phyloP scores from a whole-genome alignment of 1,140 invertebrate genomes.

The Halesus radiatus region DNA sequence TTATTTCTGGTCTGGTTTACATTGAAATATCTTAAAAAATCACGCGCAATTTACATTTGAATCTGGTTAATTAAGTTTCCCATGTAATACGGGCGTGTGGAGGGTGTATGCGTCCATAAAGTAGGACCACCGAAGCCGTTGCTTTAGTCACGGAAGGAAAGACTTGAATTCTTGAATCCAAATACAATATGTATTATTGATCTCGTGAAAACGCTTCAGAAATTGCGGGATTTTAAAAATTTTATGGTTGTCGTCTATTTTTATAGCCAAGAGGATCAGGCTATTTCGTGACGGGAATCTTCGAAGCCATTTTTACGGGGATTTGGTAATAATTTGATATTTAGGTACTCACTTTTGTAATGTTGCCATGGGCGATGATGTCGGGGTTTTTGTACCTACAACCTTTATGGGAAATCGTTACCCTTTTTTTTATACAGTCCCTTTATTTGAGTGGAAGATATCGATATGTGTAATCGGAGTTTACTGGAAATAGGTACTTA shows the following conservation, averaged over 20 bases:
- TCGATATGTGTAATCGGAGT: no score
- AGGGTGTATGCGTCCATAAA: constrained; percentile 10
- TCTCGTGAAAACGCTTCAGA: constrained; percentile 43
- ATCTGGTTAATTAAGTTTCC: no score
- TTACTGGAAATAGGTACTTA: no score
- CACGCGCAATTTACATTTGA: no score
- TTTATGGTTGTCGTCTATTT: constrained; percentile 54
- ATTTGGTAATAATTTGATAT: constrained; percentile 41
- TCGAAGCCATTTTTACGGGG: constrained; percentile 50
- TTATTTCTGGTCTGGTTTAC: no score
- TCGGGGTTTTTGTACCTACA: not conserved
- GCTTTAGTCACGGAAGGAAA: constrained; percentile 12
- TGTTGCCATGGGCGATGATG: not conserved
- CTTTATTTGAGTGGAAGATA: no score
- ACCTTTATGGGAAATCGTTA: not conserved
- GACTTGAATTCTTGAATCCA: constrained; percentile 36
- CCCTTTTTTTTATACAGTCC: no score
- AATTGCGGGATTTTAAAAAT: constrained; percentile 52
- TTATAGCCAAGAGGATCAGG: constrained; percentile 50
- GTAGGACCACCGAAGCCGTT: not conserved
- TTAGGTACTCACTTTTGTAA: constrained; percentile 41
- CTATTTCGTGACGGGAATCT: constrained; percentile 49
- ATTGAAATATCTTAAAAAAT: no score
- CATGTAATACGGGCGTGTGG: no score
- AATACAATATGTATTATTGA: constrained; percentile 55